Conservation (phyloP, 1,140 invertebrate species). For the Harpegnathos saltator region DNA sequence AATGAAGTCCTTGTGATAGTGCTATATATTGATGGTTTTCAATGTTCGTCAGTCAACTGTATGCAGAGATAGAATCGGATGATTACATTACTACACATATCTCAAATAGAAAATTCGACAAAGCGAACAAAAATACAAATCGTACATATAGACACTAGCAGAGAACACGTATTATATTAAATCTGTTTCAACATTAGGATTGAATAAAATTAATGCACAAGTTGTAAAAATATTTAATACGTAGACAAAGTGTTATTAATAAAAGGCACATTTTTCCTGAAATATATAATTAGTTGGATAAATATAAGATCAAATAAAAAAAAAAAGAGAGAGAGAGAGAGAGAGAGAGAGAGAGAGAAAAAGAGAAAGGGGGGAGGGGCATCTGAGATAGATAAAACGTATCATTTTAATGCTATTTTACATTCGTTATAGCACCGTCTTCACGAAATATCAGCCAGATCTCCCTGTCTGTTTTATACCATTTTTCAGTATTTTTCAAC, state of each 20-base stretch:
- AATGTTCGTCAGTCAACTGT: neutral
- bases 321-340: no score
- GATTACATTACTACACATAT: neutral
- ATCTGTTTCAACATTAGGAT: neutral
- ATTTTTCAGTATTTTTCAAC: slow-evolving; percentile 43
- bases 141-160: neutral
- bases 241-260: slow-evolving; percentile 20
- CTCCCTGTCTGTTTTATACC: slow-evolving; percentile 55
- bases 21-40: neutral
- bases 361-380: no score
- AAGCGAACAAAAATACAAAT: neutral
- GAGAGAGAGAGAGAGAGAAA: no score
- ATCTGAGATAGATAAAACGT: slow-evolving; percentile 46
- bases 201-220: neutral
- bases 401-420: slow-evolving; percentile 61
- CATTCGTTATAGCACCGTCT: slow-evolving; percentile 71
- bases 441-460: slow-evolving; percentile 56
- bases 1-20: slow-evolving; percentile 6
- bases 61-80: neutral
- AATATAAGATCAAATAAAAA: neutral
- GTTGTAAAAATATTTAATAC: slow-evolving; percentile 4
- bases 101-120: neutral
- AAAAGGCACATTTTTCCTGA: slow-evolving; percentile 5
- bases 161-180: neutral
- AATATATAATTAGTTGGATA: slow-evolving; percentile 28